A percentile compares a stretch with the other conserved stretches of the same genome.
Evolutionary conservation across 2,797 vertebrate species (phyloP).

Genomic region (Pangasius djambal): DNA sequence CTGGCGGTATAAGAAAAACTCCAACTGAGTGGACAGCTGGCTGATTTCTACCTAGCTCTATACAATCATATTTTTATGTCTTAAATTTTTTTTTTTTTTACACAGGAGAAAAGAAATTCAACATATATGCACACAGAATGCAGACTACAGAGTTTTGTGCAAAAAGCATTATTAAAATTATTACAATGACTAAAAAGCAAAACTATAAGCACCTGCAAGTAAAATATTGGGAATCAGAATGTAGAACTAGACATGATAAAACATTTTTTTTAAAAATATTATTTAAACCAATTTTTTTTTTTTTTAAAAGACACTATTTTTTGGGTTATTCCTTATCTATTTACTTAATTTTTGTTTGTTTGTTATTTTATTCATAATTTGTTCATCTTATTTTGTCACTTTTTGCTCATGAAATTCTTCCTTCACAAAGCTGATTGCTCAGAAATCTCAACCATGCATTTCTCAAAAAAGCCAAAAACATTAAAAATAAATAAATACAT

Average conservation of each 20-base stretch:
- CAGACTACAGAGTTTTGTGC: neutral
- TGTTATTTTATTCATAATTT: neutral
- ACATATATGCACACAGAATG: neutral
- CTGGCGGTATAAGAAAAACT: neutral
- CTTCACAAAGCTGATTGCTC: neutral
- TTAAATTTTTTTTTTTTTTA: neutral
- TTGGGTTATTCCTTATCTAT: neutral
- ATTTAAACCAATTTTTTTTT: neutral
- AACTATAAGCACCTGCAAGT: neutral
- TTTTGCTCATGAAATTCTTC: neutral
- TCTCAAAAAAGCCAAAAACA: neutral
- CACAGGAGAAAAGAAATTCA: neutral
- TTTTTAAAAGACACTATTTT: neutral
- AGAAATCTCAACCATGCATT: neutral
- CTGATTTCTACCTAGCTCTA: neutral
- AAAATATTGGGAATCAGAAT: neutral
- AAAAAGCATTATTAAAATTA: neutral
- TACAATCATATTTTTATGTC: neutral
- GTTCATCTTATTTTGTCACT: neutral
- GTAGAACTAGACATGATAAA: neutral
- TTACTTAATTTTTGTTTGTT: neutral
- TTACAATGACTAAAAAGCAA: neutral
- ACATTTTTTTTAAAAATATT: no score
- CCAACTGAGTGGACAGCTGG: neutral
- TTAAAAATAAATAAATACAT: neutral